A percentile compares a stretch with the other conserved stretches of the same genome.
Conservation (phyloP, 1,140 invertebrate genomes). For the Adelges cooleyi region DNA sequence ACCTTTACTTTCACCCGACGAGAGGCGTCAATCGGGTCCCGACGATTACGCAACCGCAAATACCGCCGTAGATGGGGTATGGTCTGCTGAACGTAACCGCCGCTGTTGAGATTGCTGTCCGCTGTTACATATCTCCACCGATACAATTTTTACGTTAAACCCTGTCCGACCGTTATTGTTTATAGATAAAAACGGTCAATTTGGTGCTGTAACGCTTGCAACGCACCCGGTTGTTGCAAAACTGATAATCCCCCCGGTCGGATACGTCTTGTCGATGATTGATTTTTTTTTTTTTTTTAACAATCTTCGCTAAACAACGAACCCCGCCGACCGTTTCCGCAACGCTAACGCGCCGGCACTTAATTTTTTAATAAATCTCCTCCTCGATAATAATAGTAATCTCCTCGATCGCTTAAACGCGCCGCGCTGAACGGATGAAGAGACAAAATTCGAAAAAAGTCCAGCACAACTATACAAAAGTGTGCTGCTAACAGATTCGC, state of each 20-base stretch:
- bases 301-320: too few relatives aligned
- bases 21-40: constrained; percentile 11
- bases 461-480: too few relatives aligned
- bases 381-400: too few relatives aligned
- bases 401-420: too few relatives aligned
- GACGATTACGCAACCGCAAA: not conserved
- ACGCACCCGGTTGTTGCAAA: not conserved
- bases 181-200: constrained; percentile 12
- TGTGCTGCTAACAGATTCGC: too few relatives aligned
- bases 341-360: too few relatives aligned
- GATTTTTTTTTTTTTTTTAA: not conserved
- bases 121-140: not conserved
- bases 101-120: constrained; percentile 1
- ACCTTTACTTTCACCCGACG: constrained; percentile 24
- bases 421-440: too few relatives aligned
- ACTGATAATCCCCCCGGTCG: not conserved
- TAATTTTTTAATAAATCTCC: too few relatives aligned
- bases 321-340: too few relatives aligned
- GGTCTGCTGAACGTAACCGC: constrained; percentile 19
- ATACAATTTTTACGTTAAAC: constrained; percentile 21
- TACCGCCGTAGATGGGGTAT: constrained; percentile 21
- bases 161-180: constrained; percentile 13
- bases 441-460: too few relatives aligned
- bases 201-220: constrained; percentile 13
- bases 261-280: not conserved